Evolutionary conservation across 2,797 vertebrate species (phyloP).

Genomic region (Peromyscus aztecus): DNA sequence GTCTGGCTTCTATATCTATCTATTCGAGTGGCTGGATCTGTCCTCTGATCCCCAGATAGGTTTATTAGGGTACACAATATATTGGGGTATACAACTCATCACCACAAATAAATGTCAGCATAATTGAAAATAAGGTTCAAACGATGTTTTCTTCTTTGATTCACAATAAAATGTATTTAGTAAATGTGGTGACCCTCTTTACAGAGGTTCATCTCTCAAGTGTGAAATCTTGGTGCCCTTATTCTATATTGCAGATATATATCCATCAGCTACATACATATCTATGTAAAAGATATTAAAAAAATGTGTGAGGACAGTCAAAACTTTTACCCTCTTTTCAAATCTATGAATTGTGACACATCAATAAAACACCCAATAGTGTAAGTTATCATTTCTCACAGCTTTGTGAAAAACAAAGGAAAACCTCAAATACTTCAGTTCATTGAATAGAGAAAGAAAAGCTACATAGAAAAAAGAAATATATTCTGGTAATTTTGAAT

Average conservation of each 20-base stretch:
- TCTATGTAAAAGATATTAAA: neutral
- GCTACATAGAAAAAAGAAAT: slow-evolving; percentile 4
- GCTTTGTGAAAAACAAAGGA: neutral
- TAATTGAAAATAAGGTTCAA: neutral
- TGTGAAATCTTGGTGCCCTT: neutral
- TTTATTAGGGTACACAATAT: no score
- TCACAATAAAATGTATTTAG: neutral
- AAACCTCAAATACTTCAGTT: slow-evolving; percentile 52
- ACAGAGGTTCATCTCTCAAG: neutral
- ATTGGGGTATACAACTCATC: no score
- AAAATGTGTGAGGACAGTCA: neutral
- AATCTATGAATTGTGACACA: neutral
- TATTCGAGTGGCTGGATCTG: no score
- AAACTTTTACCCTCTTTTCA: neutral
- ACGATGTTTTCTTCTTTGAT: neutral
- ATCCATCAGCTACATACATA: neutral
- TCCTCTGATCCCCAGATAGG: no score
- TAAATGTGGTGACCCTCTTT: neutral
- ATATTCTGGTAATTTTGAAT: neutral
- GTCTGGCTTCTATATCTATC: no score
- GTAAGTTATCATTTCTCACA: neutral
- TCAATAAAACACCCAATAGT: neutral
- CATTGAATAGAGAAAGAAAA: slow-evolving; percentile 48
- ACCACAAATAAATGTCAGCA: neutral
- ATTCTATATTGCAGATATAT: neutral